These are phyloP conservation scores for Morpho achilles DNA, from an alignment of 2,888 invertebrate genomes.

Conservation along the genomic window DNA sequence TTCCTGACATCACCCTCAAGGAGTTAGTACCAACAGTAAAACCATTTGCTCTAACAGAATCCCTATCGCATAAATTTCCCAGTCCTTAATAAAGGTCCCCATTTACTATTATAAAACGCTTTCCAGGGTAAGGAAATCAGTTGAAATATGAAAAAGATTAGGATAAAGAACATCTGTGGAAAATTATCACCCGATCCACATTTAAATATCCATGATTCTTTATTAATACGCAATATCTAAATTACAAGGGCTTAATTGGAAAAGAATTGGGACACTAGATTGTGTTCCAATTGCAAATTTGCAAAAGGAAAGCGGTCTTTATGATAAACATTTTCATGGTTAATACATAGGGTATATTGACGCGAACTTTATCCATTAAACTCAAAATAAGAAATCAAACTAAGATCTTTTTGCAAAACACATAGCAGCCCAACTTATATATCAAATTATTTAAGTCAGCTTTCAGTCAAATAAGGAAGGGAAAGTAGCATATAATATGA, in stretches of 20 bases:
- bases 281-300: neutral
- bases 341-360: too few relatives aligned
- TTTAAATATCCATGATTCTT: slow-evolving; percentile 18
- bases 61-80: neutral
- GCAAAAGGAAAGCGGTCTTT: neutral
- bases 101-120: slow-evolving; percentile 7
- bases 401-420: too few relatives aligned
- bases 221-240: slow-evolving; percentile 28
- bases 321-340: too few relatives aligned
- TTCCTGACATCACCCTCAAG: too few relatives aligned
- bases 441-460: too few relatives aligned
- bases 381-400: too few relatives aligned
- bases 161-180: slow-evolving; percentile 24
- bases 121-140: slow-evolving; percentile 8
- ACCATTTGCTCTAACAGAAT: too few relatives aligned
- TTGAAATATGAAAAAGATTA: slow-evolving; percentile 23
- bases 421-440: too few relatives aligned
- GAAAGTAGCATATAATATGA: too few relatives aligned
- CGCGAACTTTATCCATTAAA: too few relatives aligned
- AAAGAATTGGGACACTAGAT: slow-evolving; percentile 24
- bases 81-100: neutral
- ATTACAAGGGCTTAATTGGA: slow-evolving; percentile 31
- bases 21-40: too few relatives aligned
- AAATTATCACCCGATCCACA: slow-evolving; percentile 16
- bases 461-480: too few relatives aligned